Evolutionary conservation across 2,113 vertebrate genomes (phyloP).

Genomic region (Ciconia maguari): DNA sequence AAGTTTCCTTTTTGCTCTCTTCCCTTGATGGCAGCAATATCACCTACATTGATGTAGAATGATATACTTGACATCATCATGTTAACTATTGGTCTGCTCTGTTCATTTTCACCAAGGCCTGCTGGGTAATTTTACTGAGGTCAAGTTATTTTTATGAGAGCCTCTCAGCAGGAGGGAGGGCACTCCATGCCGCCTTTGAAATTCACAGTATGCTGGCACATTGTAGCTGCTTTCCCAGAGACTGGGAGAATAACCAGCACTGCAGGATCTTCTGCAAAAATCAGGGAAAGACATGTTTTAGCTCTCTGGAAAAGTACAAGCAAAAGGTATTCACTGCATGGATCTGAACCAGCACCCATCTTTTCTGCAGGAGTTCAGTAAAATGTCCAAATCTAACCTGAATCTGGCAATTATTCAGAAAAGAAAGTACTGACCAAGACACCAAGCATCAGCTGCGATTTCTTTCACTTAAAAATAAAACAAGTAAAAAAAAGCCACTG

Average conservation of each 20-base stretch:
- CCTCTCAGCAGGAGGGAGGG: background rate
- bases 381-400: background rate
- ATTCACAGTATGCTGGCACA: background rate
- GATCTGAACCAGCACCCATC: background rate
- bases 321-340: background rate
- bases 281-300: background rate
- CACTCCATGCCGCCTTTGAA: background rate
- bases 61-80: background rate
- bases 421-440: background rate
- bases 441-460: background rate
- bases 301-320: background rate
- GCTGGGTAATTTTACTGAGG: background rate
- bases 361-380: background rate
- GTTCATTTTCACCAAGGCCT: background rate
- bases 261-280: background rate
- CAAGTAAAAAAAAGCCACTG: background rate
- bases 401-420: background rate
- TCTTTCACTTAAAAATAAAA: background rate
- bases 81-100: background rate
- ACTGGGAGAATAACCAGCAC: background rate
- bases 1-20: background rate
- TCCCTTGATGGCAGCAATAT: background rate
- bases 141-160: background rate
- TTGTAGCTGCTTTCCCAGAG: background rate
- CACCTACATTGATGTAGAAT: background rate